Evolutionary conservation across 2,888 invertebrate species (phyloP).

Genomic region (Cyclophora albipunctata): DNA sequence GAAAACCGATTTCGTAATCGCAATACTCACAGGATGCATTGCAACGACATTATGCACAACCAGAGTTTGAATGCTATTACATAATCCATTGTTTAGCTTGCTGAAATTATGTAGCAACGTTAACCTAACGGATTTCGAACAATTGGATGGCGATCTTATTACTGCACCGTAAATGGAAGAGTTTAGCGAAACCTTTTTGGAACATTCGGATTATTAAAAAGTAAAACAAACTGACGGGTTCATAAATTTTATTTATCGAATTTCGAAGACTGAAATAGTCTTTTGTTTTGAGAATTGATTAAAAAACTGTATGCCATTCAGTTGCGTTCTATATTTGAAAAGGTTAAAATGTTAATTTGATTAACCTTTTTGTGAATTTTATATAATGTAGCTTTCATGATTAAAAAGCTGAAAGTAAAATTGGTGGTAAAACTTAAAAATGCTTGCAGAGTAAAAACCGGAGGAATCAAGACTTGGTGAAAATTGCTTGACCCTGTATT

Average conservation of each 20-base stretch:
- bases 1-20: no score
- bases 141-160: conserved; percentile 2
- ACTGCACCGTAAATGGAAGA: not conserved
- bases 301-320: no score
- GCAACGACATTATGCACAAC: not conserved
- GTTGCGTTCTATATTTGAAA: no score
- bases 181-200: not conserved
- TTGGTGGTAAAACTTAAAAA: no score
- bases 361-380: no score
- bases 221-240: not conserved
- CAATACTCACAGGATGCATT: conserved; percentile 1
- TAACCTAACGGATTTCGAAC: not conserved
- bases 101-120: conserved; percentile 6
- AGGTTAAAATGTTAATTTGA: no score
- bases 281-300: no score
- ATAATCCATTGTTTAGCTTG: conserved; percentile 9
- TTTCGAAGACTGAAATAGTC: not conserved
- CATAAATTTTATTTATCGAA: not conserved
- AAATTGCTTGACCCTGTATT: no score
- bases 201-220: not conserved
- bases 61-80: conserved; percentile 2
- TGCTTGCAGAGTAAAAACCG: no score
- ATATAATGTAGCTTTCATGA: no score
- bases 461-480: no score
- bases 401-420: no score